Percentiles rank a stretch among this genome's conserved stretches.
Conservation (phyloP, 2,797 vertebrate genomes). For the Spinus olivaceus region DNA sequence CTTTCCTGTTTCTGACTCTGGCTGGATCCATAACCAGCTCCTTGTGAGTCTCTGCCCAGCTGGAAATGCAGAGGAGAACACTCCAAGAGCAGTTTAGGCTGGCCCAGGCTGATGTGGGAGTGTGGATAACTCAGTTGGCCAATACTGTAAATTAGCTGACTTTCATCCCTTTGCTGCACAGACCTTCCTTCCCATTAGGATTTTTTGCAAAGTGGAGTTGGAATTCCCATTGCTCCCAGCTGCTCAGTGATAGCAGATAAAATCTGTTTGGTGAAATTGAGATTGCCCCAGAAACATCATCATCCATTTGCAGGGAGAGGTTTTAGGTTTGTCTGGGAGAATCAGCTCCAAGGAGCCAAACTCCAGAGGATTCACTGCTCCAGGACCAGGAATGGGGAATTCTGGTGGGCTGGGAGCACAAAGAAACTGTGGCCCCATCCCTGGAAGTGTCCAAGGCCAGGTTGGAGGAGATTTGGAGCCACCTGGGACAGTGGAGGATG, state of each 20-base stretch:
- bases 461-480: rapidly evolving
- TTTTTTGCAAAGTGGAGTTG: not conserved
- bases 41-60: not conserved
- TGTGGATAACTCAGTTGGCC: not conserved
- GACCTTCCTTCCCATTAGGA: not conserved
- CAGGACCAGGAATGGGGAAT: not conserved
- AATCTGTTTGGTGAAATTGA: not conserved
- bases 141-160: not conserved
- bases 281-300: not conserved
- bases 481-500: not conserved
- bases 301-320: rapidly evolving
- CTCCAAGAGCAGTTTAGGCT: not conserved
- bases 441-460: not conserved
- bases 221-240: not conserved
- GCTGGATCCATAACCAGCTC: not conserved
- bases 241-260: rapidly evolving
- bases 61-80: not conserved
- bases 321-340: not conserved
- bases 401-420: not conserved
- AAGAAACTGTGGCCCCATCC: not conserved
- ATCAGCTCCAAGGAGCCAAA: not conserved
- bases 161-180: not conserved
- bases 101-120: not conserved
- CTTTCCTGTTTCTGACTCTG: not conserved
- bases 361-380: not conserved